Evolutionary conservation across 2,113 vertebrate genomes (phyloP).

Genomic region (Coreoperca whiteheadi): DNA sequence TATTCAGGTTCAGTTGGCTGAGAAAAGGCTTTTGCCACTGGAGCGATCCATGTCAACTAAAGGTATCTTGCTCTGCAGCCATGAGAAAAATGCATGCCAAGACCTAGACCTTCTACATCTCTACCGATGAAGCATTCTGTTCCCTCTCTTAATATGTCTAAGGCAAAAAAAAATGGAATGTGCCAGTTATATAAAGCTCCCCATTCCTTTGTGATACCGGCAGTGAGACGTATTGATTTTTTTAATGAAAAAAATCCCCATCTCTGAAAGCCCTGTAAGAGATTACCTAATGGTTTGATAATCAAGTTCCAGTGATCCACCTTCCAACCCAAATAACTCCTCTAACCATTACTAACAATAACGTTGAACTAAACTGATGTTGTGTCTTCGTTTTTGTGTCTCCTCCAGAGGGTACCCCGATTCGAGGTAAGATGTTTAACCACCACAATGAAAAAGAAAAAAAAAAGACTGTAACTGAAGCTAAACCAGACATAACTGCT

Average conservation of each 20-base stretch:
- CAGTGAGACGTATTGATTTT: conserved; percentile 55
- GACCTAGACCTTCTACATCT: conserved; percentile 15
- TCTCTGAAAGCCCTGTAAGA: conserved; percentile 31
- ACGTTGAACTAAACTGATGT: conserved; percentile 82
- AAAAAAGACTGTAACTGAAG: conserved; percentile 48
- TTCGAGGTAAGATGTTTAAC: conserved; percentile 94
- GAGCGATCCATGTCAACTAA: conserved; percentile 19
- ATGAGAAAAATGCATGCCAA: conserved; percentile 22
- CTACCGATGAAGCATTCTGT: neutral
- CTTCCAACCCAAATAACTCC: conserved; percentile 69
- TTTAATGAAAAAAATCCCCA: conserved; percentile 5
- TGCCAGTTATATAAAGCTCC: conserved; percentile 6
- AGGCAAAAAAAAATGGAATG: neutral
- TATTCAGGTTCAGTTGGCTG: conserved; percentile 50
- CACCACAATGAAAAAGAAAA: conserved; percentile 43
- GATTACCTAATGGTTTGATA: conserved; percentile 53
- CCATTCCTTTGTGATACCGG: conserved; percentile 76
- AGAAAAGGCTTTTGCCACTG: conserved; percentile 27
- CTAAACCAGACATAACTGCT: conserved; percentile 68
- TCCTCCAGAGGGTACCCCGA: conserved; percentile 97
- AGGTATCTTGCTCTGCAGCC: conserved; percentile 24
- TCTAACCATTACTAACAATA: conserved; percentile 73
- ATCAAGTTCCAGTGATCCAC: conserved; percentile 60
- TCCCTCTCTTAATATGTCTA: conserved; percentile 15
- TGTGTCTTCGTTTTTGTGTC: conserved; percentile 85